Percentiles rank a stretch among this genome's conserved stretches.
phyloP scores from a whole-genome alignment of 1,140 invertebrate genomes.

The Melitaea cinxia region DNA sequence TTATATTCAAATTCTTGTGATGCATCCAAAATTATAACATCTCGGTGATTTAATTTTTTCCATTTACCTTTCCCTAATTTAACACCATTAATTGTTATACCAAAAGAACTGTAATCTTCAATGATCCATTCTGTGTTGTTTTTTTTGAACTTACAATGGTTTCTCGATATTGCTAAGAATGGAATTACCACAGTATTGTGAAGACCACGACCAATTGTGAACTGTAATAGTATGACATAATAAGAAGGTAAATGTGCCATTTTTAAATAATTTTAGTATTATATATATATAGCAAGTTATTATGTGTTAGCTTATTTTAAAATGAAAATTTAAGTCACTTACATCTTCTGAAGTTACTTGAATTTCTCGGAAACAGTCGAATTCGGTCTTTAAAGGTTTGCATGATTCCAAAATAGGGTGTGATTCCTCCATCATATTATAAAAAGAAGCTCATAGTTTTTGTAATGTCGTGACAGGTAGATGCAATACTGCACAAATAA shows the following conservation, averaged over 20 bases:
- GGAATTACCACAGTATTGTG: constrained; percentile 76
- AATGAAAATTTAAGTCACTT: too few species aligned
- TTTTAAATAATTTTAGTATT: too few species aligned
- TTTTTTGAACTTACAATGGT: constrained; percentile 78
- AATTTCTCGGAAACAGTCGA: constrained; percentile 52
- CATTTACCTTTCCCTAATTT: constrained; percentile 58
- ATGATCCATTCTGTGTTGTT: constrained; percentile 57
- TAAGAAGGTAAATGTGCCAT: too few species aligned
- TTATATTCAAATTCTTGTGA: constrained; percentile 74
- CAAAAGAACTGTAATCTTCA: constrained; percentile 78
- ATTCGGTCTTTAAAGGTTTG: constrained; percentile 57
- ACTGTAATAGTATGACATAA: constrained; percentile 68
- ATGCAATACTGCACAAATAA: too few species aligned
- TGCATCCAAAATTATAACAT: constrained; percentile 78
- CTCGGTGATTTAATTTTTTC: constrained; percentile 64
- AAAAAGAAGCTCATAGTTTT: constrained; percentile 2
- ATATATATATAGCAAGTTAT: too few species aligned
- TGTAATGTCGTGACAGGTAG: not conserved
- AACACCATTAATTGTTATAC: constrained; percentile 77
- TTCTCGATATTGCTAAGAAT: constrained; percentile 78
- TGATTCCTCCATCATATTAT: constrained; percentile 42
- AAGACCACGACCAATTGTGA: constrained; percentile 77
- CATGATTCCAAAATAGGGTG: constrained; percentile 46
- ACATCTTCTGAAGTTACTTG: constrained; percentile 51
- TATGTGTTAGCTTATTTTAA: too few species aligned